Base-by-base conservation (phyloP, 2,797 vertebrate genomes). In the Smutsia temminckii region DNA sequence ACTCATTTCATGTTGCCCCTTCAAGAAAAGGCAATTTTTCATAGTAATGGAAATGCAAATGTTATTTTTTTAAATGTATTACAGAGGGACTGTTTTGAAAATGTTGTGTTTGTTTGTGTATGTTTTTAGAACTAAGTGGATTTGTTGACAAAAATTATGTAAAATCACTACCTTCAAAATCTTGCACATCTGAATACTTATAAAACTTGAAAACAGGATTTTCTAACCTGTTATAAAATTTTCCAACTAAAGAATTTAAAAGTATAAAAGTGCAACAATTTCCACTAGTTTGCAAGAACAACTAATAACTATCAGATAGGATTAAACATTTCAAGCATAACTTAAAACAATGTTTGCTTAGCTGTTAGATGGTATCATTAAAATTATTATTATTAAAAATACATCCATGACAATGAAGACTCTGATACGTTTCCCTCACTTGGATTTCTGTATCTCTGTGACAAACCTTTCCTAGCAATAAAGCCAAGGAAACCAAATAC, bases 11-110 rank as follows among this genome's bases (percentile, higher is more conserved):
- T 66, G 16, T 75, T 46, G n/a, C 8, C 20, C 37, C 71, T 84
- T 88, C 32, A 40, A 84, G n/a, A 34, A 93, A 89, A 85, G 29
- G 29, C 14, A 88, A 71, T 85, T 74, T 92, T 91, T 71, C 57
- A 46, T 14, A n/a, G 16, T 37, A 74, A 90, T 71, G 21, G 14
- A 57, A 92, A 69, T 90, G 2, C 29, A 86, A 42, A 21, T 83
- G 9, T 63, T 53, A 34, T 51, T 83, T 81, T 89, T 64, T 27
- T 6, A 37, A 57, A 71, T 69, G 17, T 77, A 55, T 23, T 64
- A n/a, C 32, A 72, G 27, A 61, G 71, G 12, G 13, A 86, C 0
- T 40, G 89, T 86, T 63, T 78, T 80, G 42, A 95, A 90, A 72
- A 84, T 74, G 3, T 49, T 81, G 27, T 27, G 2, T 71, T 77